A percentile compares a stretch with the other conserved stretches of the same genome.
These are phyloP conservation scores for Petromus typicus DNA, from an alignment of 2,113 vertebrate species.

Conservation along the genomic window DNA sequence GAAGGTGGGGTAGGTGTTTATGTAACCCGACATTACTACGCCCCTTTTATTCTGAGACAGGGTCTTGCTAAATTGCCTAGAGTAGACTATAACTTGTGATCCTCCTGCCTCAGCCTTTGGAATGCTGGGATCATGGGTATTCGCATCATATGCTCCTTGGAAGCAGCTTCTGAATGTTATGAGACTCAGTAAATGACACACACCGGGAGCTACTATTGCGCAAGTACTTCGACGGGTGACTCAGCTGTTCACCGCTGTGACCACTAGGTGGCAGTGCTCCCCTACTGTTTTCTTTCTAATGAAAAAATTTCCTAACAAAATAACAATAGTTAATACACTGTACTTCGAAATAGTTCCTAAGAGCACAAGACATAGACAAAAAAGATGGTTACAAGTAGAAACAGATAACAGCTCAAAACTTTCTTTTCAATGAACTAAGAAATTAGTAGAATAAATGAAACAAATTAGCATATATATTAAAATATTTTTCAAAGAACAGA, in stretches of 20 bases:
- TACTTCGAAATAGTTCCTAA: background rate
- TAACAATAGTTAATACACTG: background rate
- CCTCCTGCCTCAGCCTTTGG: background rate
- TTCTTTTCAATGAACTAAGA: background rate
- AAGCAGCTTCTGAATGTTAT: background rate
- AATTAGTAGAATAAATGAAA: background rate
- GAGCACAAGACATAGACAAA: background rate
- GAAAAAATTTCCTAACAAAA: background rate
- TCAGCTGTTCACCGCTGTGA: background rate
- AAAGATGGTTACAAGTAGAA: background rate
- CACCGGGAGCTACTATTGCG: background rate
- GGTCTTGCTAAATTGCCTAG: background rate
- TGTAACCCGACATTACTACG: background rate
- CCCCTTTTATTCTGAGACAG: background rate
- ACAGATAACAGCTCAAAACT: background rate
- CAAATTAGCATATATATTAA: background rate
- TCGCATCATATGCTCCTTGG: background rate
- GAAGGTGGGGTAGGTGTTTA: background rate
- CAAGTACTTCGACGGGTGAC: background rate
- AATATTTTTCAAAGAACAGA: background rate
- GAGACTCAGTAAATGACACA: background rate
- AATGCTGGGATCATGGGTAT: background rate
- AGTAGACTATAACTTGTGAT: background rate
- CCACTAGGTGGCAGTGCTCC: slow-evolving; percentile 66
- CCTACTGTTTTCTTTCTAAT: background rate